Conservation (phyloP, 2,797 vertebrate genomes). For the Tragopan temminckii region DNA sequence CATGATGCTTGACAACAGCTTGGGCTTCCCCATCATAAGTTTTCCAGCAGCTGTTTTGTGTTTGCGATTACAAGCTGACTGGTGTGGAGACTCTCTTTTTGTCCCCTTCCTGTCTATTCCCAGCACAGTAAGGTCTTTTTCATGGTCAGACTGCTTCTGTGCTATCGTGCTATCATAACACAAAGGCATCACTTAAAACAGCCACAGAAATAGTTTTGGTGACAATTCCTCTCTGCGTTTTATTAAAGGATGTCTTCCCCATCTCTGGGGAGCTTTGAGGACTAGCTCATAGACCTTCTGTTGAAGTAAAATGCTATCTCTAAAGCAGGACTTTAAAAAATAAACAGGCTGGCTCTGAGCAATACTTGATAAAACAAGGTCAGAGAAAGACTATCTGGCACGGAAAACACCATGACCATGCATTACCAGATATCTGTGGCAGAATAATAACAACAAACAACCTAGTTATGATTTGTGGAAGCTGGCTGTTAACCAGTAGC, state of each 20-base stretch:
- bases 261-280: background rate
- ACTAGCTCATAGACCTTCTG: background rate
- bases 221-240: background rate
- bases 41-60: background rate
- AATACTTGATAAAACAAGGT: background rate
- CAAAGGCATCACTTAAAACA: background rate
- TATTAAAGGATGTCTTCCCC: background rate
- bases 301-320: background rate
- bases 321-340: background rate
- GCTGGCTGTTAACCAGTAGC: background rate
- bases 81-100: background rate
- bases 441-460: background rate
- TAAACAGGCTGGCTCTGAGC: background rate
- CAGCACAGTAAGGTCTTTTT: background rate
- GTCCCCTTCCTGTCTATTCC: background rate
- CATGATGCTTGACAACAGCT: background rate
- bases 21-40: background rate
- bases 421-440: background rate
- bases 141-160: background rate
- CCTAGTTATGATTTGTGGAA: background rate
- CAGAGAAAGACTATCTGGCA: background rate
- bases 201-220: background rate
- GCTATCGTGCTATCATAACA: background rate
- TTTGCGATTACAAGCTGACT: background rate
- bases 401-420: background rate